A percentile compares a stretch with the other conserved stretches of the same genome.
These are phyloP conservation scores for Indicator maculatus DNA, from an alignment of 2,113 vertebrate species.

Conservation along the genomic window DNA sequence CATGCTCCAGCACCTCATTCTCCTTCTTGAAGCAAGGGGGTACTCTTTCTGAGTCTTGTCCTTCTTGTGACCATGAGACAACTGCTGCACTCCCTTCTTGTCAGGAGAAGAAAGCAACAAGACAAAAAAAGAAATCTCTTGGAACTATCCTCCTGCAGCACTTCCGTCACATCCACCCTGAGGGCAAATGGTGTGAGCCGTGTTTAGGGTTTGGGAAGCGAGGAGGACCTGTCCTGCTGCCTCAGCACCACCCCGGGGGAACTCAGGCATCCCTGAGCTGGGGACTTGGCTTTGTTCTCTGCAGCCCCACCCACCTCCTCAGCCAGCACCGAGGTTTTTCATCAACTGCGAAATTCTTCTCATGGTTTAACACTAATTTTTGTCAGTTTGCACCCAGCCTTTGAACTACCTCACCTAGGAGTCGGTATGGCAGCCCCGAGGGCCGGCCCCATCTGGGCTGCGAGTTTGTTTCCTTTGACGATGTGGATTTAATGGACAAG, in stretches of 20 bases:
- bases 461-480: background rate
- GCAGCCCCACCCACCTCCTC: background rate
- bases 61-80: background rate
- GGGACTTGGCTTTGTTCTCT: background rate
- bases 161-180: background rate
- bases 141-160: background rate
- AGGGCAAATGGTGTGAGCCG: background rate
- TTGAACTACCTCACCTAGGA: background rate
- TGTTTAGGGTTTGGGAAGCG: accelerated
- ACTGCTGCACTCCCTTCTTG: background rate
- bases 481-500: background rate
- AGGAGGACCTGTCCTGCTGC: background rate
- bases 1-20: no score
- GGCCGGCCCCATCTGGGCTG: background rate
- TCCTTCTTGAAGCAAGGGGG: no score
- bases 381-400: background rate
- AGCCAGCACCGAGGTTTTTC: background rate
- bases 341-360: background rate
- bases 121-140: background rate
- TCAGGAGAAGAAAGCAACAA: background rate
- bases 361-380: background rate
- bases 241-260: background rate
- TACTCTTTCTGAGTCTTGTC: accelerated
- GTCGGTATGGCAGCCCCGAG: background rate
- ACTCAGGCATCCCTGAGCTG: background rate